Percentiles rank a stretch among this genome's conserved stretches.
Evolutionary conservation across 53 echinoderm and acorn worm genomes (phyloP).

Genomic region (Holothuria leucospilota): DNA sequence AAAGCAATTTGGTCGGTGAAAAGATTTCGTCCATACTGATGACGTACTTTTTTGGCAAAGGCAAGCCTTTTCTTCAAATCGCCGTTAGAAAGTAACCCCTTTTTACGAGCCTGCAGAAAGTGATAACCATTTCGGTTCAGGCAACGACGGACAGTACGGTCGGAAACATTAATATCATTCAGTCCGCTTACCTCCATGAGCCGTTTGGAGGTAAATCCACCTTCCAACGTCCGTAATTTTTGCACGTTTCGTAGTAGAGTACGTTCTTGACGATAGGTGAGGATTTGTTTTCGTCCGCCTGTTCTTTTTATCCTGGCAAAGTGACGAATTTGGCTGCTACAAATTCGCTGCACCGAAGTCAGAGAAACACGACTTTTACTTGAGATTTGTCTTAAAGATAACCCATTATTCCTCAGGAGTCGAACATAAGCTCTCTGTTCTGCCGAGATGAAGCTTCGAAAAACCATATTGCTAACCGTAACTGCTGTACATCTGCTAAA

Average conservation of each 20-base stretch:
- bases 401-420: background rate
- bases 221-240: background rate
- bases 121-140: constrained; percentile 6
- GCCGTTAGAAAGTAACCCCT: background rate
- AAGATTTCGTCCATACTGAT: background rate
- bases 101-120: constrained; percentile 9
- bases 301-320: background rate
- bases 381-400: background rate
- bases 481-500: too few relatives aligned
- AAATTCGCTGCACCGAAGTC: background rate
- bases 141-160: background rate
- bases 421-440: constrained; percentile 13
- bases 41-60: constrained; percentile 1
- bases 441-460: background rate
- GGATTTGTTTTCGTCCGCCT: background rate
- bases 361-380: background rate
- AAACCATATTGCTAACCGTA: background rate
- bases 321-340: background rate
- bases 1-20: constrained; percentile 47
- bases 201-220: background rate
- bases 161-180: background rate
- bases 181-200: background rate
- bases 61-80: background rate
- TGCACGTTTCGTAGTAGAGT: background rate
- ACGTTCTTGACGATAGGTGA: background rate